Percentiles rank a stretch among this genome's conserved stretches.
These are phyloP conservation scores for Osmoderma eremita DNA, from an alignment of 2,888 invertebrate species.

Conservation along the genomic window DNA sequence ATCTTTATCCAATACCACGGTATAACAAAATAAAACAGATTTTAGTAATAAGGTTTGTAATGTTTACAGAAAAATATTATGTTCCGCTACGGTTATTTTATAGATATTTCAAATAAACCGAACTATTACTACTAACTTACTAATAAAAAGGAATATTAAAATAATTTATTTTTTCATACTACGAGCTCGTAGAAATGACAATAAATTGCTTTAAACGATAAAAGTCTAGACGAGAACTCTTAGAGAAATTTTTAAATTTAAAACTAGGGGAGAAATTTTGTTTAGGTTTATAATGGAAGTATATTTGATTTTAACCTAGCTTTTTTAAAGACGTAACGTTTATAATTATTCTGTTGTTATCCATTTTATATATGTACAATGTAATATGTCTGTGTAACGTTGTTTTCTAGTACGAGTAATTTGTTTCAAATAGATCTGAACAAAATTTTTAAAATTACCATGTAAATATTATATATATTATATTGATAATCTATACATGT, in stretches of 20 bases:
- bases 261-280: slow-evolving; percentile 44
- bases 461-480: slow-evolving; percentile 43
- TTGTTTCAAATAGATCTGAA: slow-evolving; percentile 45
- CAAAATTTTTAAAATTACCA: slow-evolving; percentile 45
- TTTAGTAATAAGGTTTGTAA: slow-evolving; percentile 31
- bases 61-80: slow-evolving; percentile 20
- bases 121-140: slow-evolving; percentile 36
- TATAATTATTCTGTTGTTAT: not conserved
- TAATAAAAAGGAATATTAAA: slow-evolving; percentile 33
- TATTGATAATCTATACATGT: slow-evolving; percentile 47
- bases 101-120: slow-evolving; percentile 30
- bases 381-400: slow-evolving; percentile 1
- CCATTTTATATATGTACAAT: slow-evolving; percentile 2
- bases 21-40: slow-evolving; percentile 25
- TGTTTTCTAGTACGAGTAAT: slow-evolving; percentile 24
- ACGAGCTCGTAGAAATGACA: slow-evolving; percentile 63
- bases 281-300: slow-evolving; percentile 45
- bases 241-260: slow-evolving; percentile 19
- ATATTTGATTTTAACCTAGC: not conserved
- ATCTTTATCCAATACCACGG: slow-evolving; percentile 30
- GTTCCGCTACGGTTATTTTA: slow-evolving; percentile 22
- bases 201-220: slow-evolving; percentile 61
- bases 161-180: slow-evolving; percentile 48
- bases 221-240: slow-evolving; percentile 33
- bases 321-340: slow-evolving; percentile 4